Base-by-base conservation (phyloP, 2,113 vertebrate genomes). In the Gadus chalcogrammus region DNA sequence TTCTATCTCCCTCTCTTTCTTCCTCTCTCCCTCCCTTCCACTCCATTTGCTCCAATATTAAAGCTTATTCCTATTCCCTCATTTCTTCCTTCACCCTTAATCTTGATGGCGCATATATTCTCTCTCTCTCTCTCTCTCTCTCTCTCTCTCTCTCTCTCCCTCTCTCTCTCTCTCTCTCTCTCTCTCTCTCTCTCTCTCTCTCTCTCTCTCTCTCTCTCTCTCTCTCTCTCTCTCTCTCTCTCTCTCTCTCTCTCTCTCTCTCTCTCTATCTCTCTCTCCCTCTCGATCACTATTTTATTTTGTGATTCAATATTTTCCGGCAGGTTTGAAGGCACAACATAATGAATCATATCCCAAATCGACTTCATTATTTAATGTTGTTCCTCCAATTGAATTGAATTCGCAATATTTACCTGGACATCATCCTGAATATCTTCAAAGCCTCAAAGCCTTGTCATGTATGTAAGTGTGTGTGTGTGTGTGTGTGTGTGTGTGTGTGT, bases 281-380 rank as follows among this genome's bases (percentile, higher is more conserved):
- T 63, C 58, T 61, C n/a, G 15, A 22, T n/a, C 22, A 38, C n/a
- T 12, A 27, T 3, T 11, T 62, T 22, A 7, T 70, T 64, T 18
- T 0, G 73, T 28, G 72, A 15, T 53, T 73, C 42, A 42, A 62
- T 63, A 65, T 75, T 86, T 83, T 87, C 79, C 83, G 77, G 83
- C 73, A 15, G 81, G 42, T 68, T 59, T 17, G n/a, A 18, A 59
- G 18, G 56, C 56, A 59, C 56, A 59, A 17, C 56, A 22, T 13
- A 13, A 48, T 13, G 12, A 48, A 48, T 48, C 42, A 48, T 12
- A 48, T 48, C 42, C 42, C 42, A 48, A 48, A 48, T 48, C 11
- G 42, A 48, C 42, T 12, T 7, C 42, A 48, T 48, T 48, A 13
- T 48, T 48, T 9, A 13, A 48, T 48, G 42, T 48, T 48, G 11